phyloP scores from a whole-genome alignment of 2,797 vertebrate species.

The Lacerta agilis region DNA sequence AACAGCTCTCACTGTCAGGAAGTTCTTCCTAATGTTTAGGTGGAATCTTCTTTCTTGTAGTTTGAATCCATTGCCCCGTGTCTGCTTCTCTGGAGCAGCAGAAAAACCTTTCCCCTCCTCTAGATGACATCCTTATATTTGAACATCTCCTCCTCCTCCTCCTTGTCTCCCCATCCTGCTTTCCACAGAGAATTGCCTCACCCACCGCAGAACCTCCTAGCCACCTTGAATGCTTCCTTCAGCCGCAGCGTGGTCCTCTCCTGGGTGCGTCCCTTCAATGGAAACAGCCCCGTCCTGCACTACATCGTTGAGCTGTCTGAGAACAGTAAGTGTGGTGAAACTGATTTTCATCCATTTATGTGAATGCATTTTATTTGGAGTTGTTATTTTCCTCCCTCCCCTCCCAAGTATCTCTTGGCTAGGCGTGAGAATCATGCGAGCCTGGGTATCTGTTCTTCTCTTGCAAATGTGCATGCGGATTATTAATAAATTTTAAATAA shows the following conservation, averaged over 20 bases:
- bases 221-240: constrained; percentile 83
- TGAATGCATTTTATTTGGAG: not conserved
- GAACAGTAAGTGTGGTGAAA: constrained; percentile 87
- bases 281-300: constrained; percentile 92
- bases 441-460: not conserved
- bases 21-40: too few species aligned
- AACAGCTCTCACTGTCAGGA: too few species aligned
- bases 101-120: too few species aligned
- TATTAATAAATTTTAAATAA: not conserved
- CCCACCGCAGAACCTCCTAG: constrained; percentile 91
- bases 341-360: not conserved
- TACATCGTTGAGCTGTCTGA: constrained; percentile 94
- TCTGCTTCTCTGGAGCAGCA: too few species aligned
- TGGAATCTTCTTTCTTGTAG: too few species aligned
- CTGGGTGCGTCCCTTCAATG: constrained; percentile 95
- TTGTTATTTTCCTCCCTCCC: not conserved
- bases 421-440: not conserved
- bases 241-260: constrained; percentile 88
- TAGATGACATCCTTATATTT: too few species aligned
- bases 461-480: not conserved
- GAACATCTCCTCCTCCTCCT: too few species aligned
- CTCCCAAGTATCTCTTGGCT: not conserved
- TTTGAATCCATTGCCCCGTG: too few species aligned
- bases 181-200: constrained; percentile 90
- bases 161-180: not conserved